These are phyloP conservation scores for Intellagama lesueurii DNA, from an alignment of 2,797 vertebrate genomes.

Conservation along the genomic window DNA sequence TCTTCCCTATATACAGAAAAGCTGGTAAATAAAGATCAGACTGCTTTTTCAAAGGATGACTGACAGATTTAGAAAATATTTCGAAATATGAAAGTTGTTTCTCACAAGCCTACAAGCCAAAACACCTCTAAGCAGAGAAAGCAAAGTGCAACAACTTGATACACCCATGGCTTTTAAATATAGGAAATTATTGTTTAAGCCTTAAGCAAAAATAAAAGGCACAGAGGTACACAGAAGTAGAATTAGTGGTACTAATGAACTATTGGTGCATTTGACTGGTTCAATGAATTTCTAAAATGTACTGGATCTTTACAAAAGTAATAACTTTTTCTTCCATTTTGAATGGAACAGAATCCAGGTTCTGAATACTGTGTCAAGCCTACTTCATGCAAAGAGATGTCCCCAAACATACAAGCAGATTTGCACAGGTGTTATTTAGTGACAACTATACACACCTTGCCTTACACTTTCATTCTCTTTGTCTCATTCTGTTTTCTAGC, in stretches of 20 bases:
- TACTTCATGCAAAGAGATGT: background rate
- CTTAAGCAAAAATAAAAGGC: slow-evolving; percentile 76
- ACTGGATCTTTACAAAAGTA: slow-evolving; percentile 43
- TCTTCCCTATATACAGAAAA: slow-evolving; percentile 50
- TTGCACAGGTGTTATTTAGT: background rate
- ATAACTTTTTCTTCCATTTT: background rate
- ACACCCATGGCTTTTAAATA: slow-evolving; percentile 62
- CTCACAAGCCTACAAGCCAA: slow-evolving; percentile 49
- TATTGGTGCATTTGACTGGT: slow-evolving; percentile 50
- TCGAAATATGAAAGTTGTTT: slow-evolving; percentile 51
- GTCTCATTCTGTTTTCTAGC: slow-evolving; percentile 28
- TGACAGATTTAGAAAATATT: slow-evolving; percentile 59
- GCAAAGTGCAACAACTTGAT: slow-evolving; percentile 74
- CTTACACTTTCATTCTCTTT: slow-evolving; percentile 14
- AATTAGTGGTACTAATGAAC: slow-evolving; percentile 71
- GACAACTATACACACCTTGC: background rate
- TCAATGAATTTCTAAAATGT: slow-evolving; percentile 45
- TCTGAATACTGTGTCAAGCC: slow-evolving; percentile 5
- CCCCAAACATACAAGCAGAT: background rate
- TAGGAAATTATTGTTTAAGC: slow-evolving; percentile 64
- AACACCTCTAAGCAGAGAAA: slow-evolving; percentile 64
- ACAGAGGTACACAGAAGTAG: slow-evolving; percentile 73
- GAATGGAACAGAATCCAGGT: slow-evolving; percentile 3
- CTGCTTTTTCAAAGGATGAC: slow-evolving; percentile 44
- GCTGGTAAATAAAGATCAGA: slow-evolving; percentile 39